Evolutionary conservation across 2,888 invertebrate genomes (phyloP).

Genomic region (Euzophera pinguis): DNA sequence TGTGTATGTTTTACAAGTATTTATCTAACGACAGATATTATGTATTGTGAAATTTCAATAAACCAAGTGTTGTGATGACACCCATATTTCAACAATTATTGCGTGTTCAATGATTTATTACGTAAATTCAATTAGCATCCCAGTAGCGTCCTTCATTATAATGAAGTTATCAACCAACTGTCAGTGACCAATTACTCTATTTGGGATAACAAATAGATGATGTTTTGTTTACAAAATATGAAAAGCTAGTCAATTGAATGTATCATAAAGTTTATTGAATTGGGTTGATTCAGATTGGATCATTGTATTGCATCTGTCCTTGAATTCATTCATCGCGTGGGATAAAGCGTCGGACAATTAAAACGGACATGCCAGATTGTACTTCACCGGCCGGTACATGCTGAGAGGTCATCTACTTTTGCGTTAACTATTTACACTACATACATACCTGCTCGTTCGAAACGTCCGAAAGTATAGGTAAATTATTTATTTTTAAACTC

Average conservation of each 20-base stretch:
- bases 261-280: background rate
- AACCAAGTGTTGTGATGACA: constrained; percentile 23
- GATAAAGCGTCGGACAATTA: constrained; percentile 60
- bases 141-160: constrained; percentile 40
- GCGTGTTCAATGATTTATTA: constrained; percentile 30
- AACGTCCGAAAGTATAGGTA: no score
- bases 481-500: no score
- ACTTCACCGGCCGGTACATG: background rate
- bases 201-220: constrained; percentile 15
- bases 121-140: constrained; percentile 46
- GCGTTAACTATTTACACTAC: no score
- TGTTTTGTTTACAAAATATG: constrained; percentile 14
- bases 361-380: constrained; percentile 34
- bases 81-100: constrained; percentile 21
- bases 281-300: constrained; percentile 6
- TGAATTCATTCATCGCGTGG: constrained; percentile 37
- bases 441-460: no score
- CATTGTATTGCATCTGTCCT: constrained; percentile 5
- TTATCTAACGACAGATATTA: background rate
- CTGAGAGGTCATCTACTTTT: background rate
- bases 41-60: background rate
- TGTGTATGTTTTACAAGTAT: background rate
- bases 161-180: constrained; percentile 39
- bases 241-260: constrained; percentile 1
- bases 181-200: constrained; percentile 32